Conservation (phyloP, 2,113 vertebrate species). For the Malurus cyaneus region DNA sequence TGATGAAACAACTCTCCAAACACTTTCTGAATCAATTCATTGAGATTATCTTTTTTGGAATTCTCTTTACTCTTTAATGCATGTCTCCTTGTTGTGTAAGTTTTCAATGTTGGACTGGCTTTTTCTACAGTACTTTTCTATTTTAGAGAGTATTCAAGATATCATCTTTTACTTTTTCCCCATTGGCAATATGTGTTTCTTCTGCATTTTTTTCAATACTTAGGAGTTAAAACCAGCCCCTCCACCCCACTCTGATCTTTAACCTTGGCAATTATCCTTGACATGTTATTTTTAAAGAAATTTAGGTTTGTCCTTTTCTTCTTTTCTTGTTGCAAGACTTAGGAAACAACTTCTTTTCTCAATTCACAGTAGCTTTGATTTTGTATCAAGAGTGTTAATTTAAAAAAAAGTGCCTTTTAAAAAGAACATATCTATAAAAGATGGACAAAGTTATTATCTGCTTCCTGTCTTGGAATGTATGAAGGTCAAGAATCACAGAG, state of each 20-base stretch:
- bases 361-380: background rate
- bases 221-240: background rate
- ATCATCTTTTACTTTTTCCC: background rate
- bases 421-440: background rate
- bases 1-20: background rate
- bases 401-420: background rate
- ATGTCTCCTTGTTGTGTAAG: background rate
- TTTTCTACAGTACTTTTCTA: background rate
- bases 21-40: background rate
- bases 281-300: fast-evolving
- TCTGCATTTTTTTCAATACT: background rate
- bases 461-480: background rate
- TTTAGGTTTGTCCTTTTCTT: background rate
- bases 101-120: background rate
- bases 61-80: background rate
- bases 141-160: background rate
- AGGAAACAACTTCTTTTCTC: background rate
- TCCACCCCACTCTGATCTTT: background rate
- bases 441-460: background rate
- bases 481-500: background rate
- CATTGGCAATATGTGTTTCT: background rate
- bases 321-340: background rate
- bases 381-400: background rate
- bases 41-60: background rate
- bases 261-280: background rate